phyloP scores from a whole-genome alignment of 1,140 invertebrate genomes.

The Diuraphis noxia region DNA sequence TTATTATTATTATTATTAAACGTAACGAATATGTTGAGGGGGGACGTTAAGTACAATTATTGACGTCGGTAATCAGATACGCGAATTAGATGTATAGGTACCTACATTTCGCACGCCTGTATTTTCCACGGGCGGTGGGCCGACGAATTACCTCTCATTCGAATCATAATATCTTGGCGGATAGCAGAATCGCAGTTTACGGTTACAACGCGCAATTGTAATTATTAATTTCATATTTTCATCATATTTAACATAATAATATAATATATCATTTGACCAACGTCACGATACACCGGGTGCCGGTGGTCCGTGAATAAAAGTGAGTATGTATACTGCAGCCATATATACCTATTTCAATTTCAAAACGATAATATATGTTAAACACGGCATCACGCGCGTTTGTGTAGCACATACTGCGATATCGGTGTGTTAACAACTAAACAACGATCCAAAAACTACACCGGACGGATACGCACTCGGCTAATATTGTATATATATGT shows the following conservation, averaged over 20 bases:
- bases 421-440: neutral
- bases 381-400: neutral
- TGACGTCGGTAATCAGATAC: neutral
- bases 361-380: neutral
- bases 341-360: neutral
- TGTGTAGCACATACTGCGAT: neutral
- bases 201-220: neutral
- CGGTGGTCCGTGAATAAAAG: neutral
- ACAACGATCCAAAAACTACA: neutral
- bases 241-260: neutral
- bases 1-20: slow-evolving; percentile 13
- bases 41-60: neutral
- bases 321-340: too few relatives aligned
- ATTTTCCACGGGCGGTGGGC: neutral
- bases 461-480: neutral
- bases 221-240: neutral
- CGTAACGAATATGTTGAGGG: neutral
- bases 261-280: neutral
- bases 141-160: neutral
- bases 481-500: too few relatives aligned
- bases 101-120: neutral
- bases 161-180: neutral
- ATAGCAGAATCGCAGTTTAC: neutral
- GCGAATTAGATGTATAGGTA: neutral
- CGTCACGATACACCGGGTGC: too few relatives aligned